A percentile compares a stretch with the other conserved stretches of the same genome.
These are phyloP conservation scores for Puma concolor DNA, from an alignment of 2,113 vertebrate species.

Conservation along the genomic window DNA sequence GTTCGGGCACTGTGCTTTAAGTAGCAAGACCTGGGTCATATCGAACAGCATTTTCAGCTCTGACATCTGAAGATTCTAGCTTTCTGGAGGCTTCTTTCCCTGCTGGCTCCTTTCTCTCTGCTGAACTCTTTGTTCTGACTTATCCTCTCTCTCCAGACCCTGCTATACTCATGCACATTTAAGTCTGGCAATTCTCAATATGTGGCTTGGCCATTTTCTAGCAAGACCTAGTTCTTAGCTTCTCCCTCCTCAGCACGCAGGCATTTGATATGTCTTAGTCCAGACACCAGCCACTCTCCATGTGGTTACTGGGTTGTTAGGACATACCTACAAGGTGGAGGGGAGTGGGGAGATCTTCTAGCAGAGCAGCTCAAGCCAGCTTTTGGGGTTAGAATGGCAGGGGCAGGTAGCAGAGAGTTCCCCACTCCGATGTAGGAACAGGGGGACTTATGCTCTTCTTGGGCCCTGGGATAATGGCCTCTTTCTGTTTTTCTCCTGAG, in stretches of 20 bases:
- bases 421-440: background rate
- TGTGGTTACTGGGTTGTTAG: background rate
- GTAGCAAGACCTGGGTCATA: background rate
- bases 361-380: background rate
- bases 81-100: background rate
- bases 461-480: background rate
- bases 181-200: background rate
- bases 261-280: background rate
- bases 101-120: background rate
- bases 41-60: background rate
- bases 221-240: background rate
- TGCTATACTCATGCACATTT: background rate
- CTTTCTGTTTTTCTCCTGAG: background rate
- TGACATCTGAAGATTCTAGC: background rate
- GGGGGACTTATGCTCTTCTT: background rate
- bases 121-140: background rate
- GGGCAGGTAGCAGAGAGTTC: background rate
- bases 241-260: background rate
- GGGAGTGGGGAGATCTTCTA: background rate
- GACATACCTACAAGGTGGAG: conserved; percentile 59
- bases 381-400: background rate
- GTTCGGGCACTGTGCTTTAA: background rate
- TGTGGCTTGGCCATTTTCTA: background rate
- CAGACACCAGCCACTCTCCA: background rate
- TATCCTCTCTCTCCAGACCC: background rate